A percentile compares a stretch with the other conserved stretches of the same genome.
phyloP scores from a whole-genome alignment of 2,113 vertebrate genomes.

The Oryzias melastigma region DNA sequence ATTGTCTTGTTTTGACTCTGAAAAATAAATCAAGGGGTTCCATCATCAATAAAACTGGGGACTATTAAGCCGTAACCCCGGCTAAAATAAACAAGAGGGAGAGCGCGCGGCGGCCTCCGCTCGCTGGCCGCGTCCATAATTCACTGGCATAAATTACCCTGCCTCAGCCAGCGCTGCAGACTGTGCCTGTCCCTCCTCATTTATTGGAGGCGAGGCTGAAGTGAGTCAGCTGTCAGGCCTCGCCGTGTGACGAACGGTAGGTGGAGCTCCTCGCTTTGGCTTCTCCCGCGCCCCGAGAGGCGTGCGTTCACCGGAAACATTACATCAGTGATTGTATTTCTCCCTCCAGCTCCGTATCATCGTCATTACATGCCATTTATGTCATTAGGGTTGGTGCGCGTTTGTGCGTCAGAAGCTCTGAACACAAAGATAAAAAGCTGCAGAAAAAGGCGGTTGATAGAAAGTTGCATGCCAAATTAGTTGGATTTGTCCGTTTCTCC shows the following conservation, averaged over 20 bases:
- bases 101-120: slow-evolving; percentile 75
- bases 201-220: slow-evolving; percentile 32
- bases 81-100: slow-evolving; percentile 67
- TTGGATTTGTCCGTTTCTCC: slow-evolving; percentile 18
- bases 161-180: slow-evolving; percentile 34
- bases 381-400: slow-evolving; percentile 54
- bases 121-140: slow-evolving; percentile 63
- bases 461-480: slow-evolving; percentile 25
- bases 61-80: slow-evolving; percentile 74
- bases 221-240: slow-evolving; percentile 40
- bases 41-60: slow-evolving; percentile 70
- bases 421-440: slow-evolving; percentile 2
- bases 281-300: slow-evolving; percentile 3
- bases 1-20: slow-evolving; percentile 42
- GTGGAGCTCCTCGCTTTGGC: slow-evolving; percentile 67
- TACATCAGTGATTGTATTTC: slow-evolving; percentile 68
- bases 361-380: slow-evolving; percentile 65
- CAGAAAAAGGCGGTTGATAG: background rate
- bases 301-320: slow-evolving; percentile 45
- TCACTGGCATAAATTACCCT: slow-evolving; percentile 69
- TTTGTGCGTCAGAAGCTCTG: slow-evolving; percentile 16
- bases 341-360: slow-evolving; percentile 58
- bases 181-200: slow-evolving; percentile 35
- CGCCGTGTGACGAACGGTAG: slow-evolving; percentile 47
- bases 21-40: slow-evolving; percentile 69